These are phyloP conservation scores for Agelas oroides DNA, from an alignment of 37 sponge, comb jelly and placozoan species.

Conservation along the genomic window DNA sequence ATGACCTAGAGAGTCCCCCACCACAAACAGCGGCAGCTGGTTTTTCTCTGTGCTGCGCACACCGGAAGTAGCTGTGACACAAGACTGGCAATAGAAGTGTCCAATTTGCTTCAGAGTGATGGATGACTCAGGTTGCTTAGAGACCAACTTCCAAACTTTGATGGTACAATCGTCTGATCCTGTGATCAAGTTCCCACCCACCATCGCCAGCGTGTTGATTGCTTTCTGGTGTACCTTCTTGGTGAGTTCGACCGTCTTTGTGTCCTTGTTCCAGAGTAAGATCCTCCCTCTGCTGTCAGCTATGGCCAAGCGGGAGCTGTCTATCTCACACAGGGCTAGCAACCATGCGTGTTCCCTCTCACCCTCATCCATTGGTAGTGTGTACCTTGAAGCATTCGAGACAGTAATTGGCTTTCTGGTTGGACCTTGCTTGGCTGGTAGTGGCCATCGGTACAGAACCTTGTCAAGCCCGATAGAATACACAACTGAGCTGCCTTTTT, in stretches of 20 bases:
- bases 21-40: conserved; percentile 36
- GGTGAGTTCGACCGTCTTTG: conserved; percentile 12
- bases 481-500: background rate
- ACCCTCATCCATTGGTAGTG: conserved; percentile 3
- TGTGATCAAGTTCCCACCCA: conserved; percentile 45
- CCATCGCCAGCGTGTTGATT: conserved; percentile 46
- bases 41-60: conserved; percentile 25
- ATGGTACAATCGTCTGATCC: conserved; percentile 85
- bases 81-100: conserved; percentile 74
- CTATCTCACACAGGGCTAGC: conserved; percentile 36
- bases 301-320: conserved; percentile 31
- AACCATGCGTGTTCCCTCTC: conserved; percentile 45
- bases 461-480: conserved; percentile 57
- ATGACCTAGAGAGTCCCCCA: conserved; percentile 64
- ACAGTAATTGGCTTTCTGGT: background rate
- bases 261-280: conserved; percentile 45
- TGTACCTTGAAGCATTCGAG: conserved; percentile 4
- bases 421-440: background rate
- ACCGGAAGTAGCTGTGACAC: conserved; percentile 39
- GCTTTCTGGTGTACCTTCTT: conserved; percentile 67
- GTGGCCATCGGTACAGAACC: conserved; percentile 23
- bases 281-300: conserved; percentile 70
- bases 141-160: conserved; percentile 77
- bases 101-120: conserved; percentile 55
- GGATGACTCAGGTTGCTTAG: background rate